A percentile compares a stretch with the other conserved stretches of the same genome.
Conservation (phyloP, 2,797 vertebrate genomes). For the Balearica regulorum region DNA sequence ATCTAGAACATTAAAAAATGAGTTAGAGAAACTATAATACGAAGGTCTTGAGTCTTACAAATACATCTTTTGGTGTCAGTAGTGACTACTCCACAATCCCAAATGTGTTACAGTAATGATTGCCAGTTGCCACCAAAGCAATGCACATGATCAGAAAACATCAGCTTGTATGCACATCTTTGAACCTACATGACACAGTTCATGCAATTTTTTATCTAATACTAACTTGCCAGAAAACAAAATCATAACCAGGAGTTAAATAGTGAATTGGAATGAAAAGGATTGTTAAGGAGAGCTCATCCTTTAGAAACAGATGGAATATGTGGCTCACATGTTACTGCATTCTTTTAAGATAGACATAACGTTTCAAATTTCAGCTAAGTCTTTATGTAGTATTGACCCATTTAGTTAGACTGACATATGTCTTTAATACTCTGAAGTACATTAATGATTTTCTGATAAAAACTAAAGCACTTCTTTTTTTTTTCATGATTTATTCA, state of each 20-base stretch:
- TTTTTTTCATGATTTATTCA: not conserved
- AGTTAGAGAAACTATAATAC: slow-evolving; percentile 31
- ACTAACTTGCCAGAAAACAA: not conserved
- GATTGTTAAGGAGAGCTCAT: not conserved
- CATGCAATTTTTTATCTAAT: not conserved
- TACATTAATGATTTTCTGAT: not conserved
- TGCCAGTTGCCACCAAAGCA: slow-evolving; percentile 34
- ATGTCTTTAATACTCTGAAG: not conserved
- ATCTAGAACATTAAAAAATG: slow-evolving; percentile 19
- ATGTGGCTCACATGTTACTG: not conserved
- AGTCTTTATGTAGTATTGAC: not conserved
- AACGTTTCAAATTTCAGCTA: not conserved
- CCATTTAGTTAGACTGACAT: not conserved
- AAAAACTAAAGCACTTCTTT: not conserved
- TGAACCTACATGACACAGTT: not conserved
- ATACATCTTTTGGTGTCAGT: slow-evolving; percentile 34
- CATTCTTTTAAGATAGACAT: not conserved
- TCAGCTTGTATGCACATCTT: not conserved
- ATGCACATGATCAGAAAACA: slow-evolving; percentile 11
- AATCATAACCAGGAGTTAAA: not conserved
- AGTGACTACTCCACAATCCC: slow-evolving; percentile 49
- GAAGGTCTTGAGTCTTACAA: slow-evolving; percentile 42
- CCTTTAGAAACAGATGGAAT: not conserved
- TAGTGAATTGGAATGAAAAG: not conserved
- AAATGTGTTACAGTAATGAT: not conserved